phyloP scores from a whole-genome alignment of 2,797 vertebrate genomes.

The Carcharodon carcharias region DNA sequence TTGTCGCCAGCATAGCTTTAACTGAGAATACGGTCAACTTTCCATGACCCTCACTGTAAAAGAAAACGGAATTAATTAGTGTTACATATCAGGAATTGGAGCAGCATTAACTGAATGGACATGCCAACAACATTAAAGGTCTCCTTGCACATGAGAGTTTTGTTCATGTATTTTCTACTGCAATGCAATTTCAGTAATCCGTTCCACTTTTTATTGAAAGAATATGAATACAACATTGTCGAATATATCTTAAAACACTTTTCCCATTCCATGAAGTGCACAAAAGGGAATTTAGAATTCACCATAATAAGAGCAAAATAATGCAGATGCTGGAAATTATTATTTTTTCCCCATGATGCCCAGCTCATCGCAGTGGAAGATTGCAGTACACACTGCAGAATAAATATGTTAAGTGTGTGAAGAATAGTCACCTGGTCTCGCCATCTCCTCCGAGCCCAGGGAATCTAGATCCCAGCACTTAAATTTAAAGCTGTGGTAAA shows the following conservation, averaged over 20 bases:
- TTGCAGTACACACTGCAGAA: neutral
- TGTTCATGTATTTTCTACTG: neutral
- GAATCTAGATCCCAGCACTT: neutral
- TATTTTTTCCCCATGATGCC: neutral
- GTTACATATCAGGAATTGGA: neutral
- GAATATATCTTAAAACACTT: neutral
- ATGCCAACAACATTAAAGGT: neutral
- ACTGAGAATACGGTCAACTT: conserved; percentile 94
- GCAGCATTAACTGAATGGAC: neutral
- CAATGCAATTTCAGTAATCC: neutral
- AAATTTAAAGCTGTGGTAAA: neutral
- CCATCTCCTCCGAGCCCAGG: neutral
- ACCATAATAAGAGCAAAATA: neutral
- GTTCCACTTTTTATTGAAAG: neutral
- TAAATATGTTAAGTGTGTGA: neutral
- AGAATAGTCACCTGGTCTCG: neutral
- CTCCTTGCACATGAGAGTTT: neutral
- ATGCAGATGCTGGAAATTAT: neutral
- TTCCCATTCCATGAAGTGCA: neutral
- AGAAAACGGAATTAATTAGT: neutral
- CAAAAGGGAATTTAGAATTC: neutral
- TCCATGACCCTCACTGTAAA: conserved; percentile 85
- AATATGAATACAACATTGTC: neutral
- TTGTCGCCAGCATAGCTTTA: conserved; percentile 90
- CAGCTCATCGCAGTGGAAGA: neutral